Base-by-base conservation (phyloP, 2,113 vertebrate genomes). In the Mesoclemmys tuberculata region DNA sequence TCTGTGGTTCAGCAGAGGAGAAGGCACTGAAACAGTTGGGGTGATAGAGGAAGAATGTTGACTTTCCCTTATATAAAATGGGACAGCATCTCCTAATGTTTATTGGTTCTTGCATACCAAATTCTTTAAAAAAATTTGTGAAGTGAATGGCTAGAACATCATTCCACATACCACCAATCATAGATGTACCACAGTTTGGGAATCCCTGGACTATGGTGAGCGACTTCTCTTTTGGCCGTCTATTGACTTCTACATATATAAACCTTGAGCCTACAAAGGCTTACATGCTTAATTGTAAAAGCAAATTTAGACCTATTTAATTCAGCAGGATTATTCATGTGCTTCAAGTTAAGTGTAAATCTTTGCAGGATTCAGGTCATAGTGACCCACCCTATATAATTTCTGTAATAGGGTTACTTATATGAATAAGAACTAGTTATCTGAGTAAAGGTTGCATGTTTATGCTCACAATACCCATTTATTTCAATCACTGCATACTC, bases 1-100 rank as follows among this genome's bases (percentile, higher is more conserved):
- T 1, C 10, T 9, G 26, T 0, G 0, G 7, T 84, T 12, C 3
- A 49, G 29, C n/a, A 9, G 35, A 48, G 80, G 26, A 56, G 56
- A 58, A 58, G 27, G 26, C 11, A 29, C 10, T 58, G 27, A 58
- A 29, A 64, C 24, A n/a, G 2, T 38, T 4, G 2, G 41, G 26
- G 12, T 64, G 10, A 58, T 26, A 31, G 54, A 51, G 35, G 11
- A 55, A 48, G 54, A 58, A 58, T 11, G 27, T 58, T 58, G 27
- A 26, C 27, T 58, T 26, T 58, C 11, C 56, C 27, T 11, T 58
- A 58, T 31, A 13, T 58, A 58, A 58, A 58, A 4, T 58, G 27
- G 56, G 26, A 10, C 10, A 10, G 3, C 29, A 26, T 11, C 56
- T 58, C 56, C 56, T 10, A 29, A 29, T 31, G 27, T 58, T 58